Base-by-base conservation (phyloP, 2,888 invertebrate species). In the Bugulina stolonifera region DNA sequence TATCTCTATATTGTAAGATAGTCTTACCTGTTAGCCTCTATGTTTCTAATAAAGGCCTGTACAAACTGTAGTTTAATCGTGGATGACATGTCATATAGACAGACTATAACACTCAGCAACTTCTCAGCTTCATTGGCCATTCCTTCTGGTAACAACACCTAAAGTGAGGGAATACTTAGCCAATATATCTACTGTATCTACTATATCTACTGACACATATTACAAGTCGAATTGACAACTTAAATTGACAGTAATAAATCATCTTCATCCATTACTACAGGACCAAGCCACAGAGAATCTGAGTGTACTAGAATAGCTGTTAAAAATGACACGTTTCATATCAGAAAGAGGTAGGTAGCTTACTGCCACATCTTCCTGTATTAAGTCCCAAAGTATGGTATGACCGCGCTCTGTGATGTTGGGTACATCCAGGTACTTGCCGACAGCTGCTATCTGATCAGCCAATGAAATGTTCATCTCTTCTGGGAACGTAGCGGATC, bases 101-200 rank as follows among this genome's bases (percentile, higher is more conserved):
- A 94, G 0, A 96, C 87, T 32, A 95, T 86, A 77, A 93, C 93
- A 78, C 93, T 93, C 0, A 96, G 86, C 0, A 93, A 93, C 80
- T 95, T 95, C 83, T 96, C 95, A 0, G 94, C 94, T 85, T 95
- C 95, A n/a, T 92, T 84, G 0, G 93, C 93, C 71, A 96, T 85
- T 0, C 94, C 93, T 85, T 95, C 95, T 0, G 94, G 93, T 1
- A 95, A 85, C 81, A 91, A 91, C 73, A 90, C 89, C 91, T 92
- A 43, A 43, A 43, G 43, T 43, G 18, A 43, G 43, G 5, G 18
- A 10, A 43, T 43, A 43, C 43, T 10, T 10, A 43, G 43, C 18
- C 5, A 43, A 18, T 43, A 43, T 43, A 18, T 43, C 5, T 43
- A 43, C 43, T n/a, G n/a, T n/a, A n/a, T n/a, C n/a, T n/a, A n/a